Evolutionary conservation across 2,888 invertebrate genomes (phyloP).

Genomic region (Romanomermis culicivorax): DNA sequence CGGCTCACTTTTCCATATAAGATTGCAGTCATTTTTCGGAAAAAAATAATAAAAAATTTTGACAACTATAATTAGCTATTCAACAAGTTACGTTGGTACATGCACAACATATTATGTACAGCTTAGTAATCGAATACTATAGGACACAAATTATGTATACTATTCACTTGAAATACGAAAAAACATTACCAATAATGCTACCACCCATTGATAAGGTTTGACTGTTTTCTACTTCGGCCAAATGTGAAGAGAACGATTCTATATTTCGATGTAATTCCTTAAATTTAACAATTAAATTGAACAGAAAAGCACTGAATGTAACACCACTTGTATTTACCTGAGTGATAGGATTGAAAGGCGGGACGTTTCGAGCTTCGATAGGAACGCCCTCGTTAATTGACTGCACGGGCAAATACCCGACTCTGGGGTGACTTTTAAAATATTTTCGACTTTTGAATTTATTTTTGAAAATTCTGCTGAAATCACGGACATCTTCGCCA

Average conservation of each 20-base stretch:
- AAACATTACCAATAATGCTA: neutral
- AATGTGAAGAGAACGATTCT: neutral
- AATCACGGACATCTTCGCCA: constrained; percentile 90
- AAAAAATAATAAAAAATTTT: too few species aligned
- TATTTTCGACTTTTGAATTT: too few species aligned
- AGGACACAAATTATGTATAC: too few species aligned
- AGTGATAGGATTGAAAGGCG: constrained; percentile 37
- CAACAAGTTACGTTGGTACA: too few species aligned
- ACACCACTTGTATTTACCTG: constrained; percentile 16
- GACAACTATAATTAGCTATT: too few species aligned
- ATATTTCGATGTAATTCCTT: neutral
- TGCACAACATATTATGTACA: too few species aligned
- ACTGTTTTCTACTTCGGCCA: neutral
- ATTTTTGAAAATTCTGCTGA: constrained; percentile 75
- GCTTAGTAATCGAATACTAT: too few species aligned
- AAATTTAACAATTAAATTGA: neutral
- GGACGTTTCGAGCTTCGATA: constrained; percentile 38
- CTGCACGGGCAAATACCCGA: constrained; percentile 85
- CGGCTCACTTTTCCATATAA: too few species aligned
- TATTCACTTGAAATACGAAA: too few species aligned
- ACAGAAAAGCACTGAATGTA: constrained; percentile 36
- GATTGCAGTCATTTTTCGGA: too few species aligned
- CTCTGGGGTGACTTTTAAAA: constrained; percentile 78
- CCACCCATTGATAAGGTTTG: neutral
- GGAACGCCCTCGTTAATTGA: constrained; percentile 42